phyloP scores from a whole-genome alignment of 2,113 vertebrate species.

The Takifugu flavidus region DNA sequence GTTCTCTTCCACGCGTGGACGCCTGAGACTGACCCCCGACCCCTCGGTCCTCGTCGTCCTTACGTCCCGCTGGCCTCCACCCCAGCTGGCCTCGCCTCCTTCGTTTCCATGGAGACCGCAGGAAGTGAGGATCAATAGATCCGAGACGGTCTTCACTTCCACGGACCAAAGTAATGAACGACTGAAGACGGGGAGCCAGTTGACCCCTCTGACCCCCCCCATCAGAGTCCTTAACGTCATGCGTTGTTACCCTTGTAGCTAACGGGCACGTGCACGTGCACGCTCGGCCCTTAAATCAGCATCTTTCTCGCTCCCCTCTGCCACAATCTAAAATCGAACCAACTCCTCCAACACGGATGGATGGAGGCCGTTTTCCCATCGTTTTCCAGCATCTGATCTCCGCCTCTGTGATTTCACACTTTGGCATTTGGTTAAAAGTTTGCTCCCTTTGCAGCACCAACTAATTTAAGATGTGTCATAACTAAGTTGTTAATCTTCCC shows the following conservation, averaged over 20 bases:
- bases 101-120: slow-evolving; percentile 50
- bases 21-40: slow-evolving; percentile 45
- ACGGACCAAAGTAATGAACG: background rate
- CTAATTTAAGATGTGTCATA: slow-evolving; percentile 65
- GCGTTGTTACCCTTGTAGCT: too few relatives aligned
- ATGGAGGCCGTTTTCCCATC: slow-evolving; percentile 11
- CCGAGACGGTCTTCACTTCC: background rate
- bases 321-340: too few relatives aligned
- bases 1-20: slow-evolving; percentile 31
- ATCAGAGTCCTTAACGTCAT: too few relatives aligned
- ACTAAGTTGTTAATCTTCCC: slow-evolving; percentile 62
- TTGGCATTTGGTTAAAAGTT: slow-evolving; percentile 47
- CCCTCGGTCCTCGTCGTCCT: slow-evolving; percentile 23
- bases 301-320: too few relatives aligned
- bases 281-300: too few relatives aligned
- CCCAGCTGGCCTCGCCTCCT: slow-evolving; percentile 53
- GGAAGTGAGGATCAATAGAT: slow-evolving; percentile 21
- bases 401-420: slow-evolving; percentile 43
- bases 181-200: too few relatives aligned
- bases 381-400: slow-evolving; percentile 31
- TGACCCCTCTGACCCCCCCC: too few relatives aligned
- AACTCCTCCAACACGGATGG: too few relatives aligned
- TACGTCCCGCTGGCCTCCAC: background rate
- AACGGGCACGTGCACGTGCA: too few relatives aligned
- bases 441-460: slow-evolving; percentile 26